phyloP scores from a whole-genome alignment of 2,113 vertebrate genomes.

The Pangasianodon gigas region DNA sequence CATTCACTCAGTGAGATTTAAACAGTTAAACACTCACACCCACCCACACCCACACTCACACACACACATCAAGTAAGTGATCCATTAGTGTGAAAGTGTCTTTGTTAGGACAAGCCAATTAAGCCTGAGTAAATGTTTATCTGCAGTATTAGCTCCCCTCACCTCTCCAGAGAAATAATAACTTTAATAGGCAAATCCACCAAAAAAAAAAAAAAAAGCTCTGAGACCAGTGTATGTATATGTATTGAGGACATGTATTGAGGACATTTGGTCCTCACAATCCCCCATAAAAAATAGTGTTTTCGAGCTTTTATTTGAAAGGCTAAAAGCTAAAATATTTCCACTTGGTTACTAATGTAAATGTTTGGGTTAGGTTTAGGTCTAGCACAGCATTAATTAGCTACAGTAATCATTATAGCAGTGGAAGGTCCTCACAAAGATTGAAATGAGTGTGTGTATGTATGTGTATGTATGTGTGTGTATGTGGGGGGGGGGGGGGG shows the following conservation, averaged over 20 bases:
- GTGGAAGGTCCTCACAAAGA: neutral
- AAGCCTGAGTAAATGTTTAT: slow-evolving; percentile 47
- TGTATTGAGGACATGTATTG: no score
- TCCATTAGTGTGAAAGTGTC: slow-evolving; percentile 3
- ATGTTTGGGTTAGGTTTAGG: neutral
- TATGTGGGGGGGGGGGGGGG: neutral
- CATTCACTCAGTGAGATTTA: neutral
- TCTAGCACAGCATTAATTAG: neutral
- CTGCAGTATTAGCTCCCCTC: neutral
- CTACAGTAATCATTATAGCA: neutral
- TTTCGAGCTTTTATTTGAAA: neutral
- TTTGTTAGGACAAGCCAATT: slow-evolving; percentile 27
- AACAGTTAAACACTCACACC: slow-evolving; percentile 14
- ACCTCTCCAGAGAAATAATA: neutral
- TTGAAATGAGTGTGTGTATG: neutral
- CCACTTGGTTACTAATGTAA: neutral
- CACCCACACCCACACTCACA: neutral
- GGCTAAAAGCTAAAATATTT: neutral
- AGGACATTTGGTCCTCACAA: neutral
- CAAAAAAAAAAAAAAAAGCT: no score
- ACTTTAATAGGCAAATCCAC: neutral
- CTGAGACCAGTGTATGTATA: no score
- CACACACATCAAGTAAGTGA: slow-evolving; percentile 7
- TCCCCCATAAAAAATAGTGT: neutral
- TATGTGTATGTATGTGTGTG: neutral